phyloP scores from a whole-genome alignment of 2,113 vertebrate species.

The Pterocles gutturalis region DNA sequence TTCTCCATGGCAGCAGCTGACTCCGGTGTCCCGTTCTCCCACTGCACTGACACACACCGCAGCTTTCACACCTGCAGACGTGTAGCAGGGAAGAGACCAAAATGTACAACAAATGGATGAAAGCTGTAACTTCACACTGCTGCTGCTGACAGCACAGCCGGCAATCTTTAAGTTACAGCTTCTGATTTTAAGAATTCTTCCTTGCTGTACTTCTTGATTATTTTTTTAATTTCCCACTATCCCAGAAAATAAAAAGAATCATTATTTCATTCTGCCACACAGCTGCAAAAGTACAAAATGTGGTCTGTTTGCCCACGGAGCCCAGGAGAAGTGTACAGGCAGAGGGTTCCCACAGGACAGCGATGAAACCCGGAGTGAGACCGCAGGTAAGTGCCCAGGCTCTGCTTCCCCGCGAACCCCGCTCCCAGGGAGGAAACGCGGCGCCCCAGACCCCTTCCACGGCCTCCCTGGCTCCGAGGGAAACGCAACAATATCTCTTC shows the following conservation, averaged over 20 bases:
- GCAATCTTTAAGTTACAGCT: too few species aligned
- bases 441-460: too few species aligned
- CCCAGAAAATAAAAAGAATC: background rate
- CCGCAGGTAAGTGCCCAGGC: accelerated
- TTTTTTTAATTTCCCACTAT: accelerated
- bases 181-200: background rate
- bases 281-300: background rate
- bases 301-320: background rate
- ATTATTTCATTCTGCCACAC: background rate
- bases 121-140: background rate
- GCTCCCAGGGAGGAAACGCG: background rate
- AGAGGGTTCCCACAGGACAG: background rate
- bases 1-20: background rate
- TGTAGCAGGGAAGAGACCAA: accelerated
- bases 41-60: background rate
- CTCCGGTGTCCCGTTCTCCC: accelerated
- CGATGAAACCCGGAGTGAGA: accelerated
- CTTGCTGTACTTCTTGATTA: accelerated
- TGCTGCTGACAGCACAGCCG: background rate
- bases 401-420: background rate
- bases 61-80: background rate
- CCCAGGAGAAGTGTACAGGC: accelerated
- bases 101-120: accelerated
- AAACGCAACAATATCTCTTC: accelerated
- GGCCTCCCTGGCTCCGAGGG: too few species aligned